phyloP scores from a whole-genome alignment of 1,140 invertebrate species.

The Heliconius eleuchia region DNA sequence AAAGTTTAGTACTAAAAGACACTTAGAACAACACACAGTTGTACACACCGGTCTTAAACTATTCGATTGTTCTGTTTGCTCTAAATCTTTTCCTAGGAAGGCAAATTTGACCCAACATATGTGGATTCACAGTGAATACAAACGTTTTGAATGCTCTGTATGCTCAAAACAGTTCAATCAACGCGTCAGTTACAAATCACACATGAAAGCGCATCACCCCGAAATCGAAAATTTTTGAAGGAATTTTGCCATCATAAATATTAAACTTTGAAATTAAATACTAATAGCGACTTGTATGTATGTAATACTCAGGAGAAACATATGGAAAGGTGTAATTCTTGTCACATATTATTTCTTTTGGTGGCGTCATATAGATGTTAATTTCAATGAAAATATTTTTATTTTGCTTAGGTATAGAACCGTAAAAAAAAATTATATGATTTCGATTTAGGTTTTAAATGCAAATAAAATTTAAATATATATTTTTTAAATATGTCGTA shows the following conservation, averaged over 20 bases:
- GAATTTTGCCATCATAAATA: not conserved
- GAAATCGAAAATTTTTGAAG: constrained; percentile 38
- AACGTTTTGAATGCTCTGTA: constrained; percentile 82
- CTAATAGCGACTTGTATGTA: not conserved
- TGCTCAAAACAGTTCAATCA: constrained; percentile 83
- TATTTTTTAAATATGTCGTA: too few species aligned
- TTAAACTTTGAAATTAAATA: not conserved
- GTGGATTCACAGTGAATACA: constrained; percentile 81
- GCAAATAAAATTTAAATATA: too few species aligned
- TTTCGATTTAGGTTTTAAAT: too few species aligned
- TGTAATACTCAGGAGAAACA: not conserved
- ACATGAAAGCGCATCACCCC: constrained; percentile 52
- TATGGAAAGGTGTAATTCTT: not conserved
- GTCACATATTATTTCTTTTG: not conserved
- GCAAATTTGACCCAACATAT: constrained; percentile 59
- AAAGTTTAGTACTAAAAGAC: constrained; percentile 41
- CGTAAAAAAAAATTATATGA: too few species aligned
- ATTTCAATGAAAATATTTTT: not conserved
- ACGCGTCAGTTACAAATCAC: constrained; percentile 45
- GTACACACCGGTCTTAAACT: constrained; percentile 75
- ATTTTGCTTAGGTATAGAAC: not conserved
- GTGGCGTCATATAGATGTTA: not conserved
- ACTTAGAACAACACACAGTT: constrained; percentile 69
- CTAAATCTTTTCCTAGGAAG: constrained; percentile 51
- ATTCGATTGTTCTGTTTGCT: constrained; percentile 77